These are phyloP conservation scores for Philereme vetulata DNA, from an alignment of 2,888 invertebrate species.

Conservation along the genomic window DNA sequence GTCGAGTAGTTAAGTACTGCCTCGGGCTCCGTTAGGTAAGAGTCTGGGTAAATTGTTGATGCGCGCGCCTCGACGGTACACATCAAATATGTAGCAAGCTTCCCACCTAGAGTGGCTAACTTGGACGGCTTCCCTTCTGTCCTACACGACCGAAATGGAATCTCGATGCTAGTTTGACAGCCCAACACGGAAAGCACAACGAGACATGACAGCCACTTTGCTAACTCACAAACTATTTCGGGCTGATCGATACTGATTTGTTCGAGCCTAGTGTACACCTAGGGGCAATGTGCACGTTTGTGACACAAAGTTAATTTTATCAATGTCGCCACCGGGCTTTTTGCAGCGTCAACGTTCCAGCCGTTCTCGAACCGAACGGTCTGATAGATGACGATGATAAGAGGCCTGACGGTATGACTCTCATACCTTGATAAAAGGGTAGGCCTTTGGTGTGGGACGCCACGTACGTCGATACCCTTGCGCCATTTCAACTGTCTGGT, in stretches of 20 bases:
- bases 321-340: no score
- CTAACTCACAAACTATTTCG: slow-evolving; percentile 42
- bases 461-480: no score
- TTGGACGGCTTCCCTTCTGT: slow-evolving; percentile 35
- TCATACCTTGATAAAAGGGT: no score
- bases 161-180: slow-evolving; percentile 53
- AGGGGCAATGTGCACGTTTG: background rate
- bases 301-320: slow-evolving; percentile 1
- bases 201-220: slow-evolving; percentile 40
- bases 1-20: slow-evolving; percentile 55
- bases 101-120: slow-evolving; percentile 52
- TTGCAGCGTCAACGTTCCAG: no score
- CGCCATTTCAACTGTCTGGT: no score
- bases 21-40: slow-evolving; percentile 64
- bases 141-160: slow-evolving; percentile 56
- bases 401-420: no score
- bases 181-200: slow-evolving; percentile 47
- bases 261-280: slow-evolving; percentile 4
- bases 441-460: no score
- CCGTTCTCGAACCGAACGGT: no score
- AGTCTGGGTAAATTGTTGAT: slow-evolving; percentile 64
- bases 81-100: slow-evolving; percentile 75
- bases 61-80: slow-evolving; percentile 53
- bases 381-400: no score
- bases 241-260: slow-evolving; percentile 28